These are phyloP conservation scores for Pholis gunnellus DNA, from an alignment of 2,113 vertebrate species.

Conservation along the genomic window DNA sequence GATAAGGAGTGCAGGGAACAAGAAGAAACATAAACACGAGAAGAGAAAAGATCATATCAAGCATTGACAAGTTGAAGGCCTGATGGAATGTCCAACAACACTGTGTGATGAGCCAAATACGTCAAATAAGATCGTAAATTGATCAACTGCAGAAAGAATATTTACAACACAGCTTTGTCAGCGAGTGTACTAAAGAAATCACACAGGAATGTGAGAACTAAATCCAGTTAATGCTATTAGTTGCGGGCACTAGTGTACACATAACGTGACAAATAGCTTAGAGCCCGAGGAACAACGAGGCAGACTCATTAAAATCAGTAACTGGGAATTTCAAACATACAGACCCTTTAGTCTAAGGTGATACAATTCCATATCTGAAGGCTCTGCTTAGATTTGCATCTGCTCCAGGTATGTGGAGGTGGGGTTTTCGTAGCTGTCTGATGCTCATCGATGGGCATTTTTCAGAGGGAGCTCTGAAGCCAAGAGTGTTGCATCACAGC, in stretches of 20 bases:
- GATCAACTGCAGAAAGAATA: constrained; percentile 12
- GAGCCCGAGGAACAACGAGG: constrained; percentile 41
- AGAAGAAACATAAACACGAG: background rate
- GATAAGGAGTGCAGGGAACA: background rate
- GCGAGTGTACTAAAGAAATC: constrained; percentile 20
- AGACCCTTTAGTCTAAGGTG: constrained; percentile 15
- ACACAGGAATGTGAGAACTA: constrained; percentile 62
- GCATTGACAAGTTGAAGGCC: background rate
- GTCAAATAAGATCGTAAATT: background rate
- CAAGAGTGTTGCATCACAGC: constrained; percentile 36
- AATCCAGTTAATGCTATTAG: constrained; percentile 78
- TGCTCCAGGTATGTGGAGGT: background rate
- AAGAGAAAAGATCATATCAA: constrained; percentile 19
- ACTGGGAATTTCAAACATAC: constrained; percentile 24
- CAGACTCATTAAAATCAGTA: constrained; percentile 12
- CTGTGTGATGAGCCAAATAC: background rate
- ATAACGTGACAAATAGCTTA: constrained; percentile 45
- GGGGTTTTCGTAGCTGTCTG: constrained; percentile 2
- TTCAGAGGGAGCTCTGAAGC: constrained; percentile 12
- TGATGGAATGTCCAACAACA: background rate
- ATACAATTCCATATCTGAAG: background rate
- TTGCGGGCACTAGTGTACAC: constrained; percentile 31
- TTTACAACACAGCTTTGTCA: constrained; percentile 12
- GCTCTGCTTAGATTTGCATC: background rate
- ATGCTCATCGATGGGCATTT: constrained; percentile 30